Evolutionary conservation across 2,888 invertebrate genomes (phyloP).

Genomic region (Zonitis immaculata): DNA sequence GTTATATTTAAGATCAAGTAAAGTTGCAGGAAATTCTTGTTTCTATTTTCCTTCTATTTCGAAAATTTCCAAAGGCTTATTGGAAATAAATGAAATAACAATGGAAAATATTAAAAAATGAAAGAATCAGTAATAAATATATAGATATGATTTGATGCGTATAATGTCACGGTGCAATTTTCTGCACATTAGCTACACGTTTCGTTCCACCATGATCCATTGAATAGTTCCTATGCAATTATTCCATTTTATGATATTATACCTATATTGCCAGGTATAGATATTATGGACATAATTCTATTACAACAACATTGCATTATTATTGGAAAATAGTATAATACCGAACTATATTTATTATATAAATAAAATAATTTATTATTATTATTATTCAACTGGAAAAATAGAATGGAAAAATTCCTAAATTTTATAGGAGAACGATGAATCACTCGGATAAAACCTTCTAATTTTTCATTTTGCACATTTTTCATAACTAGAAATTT

Average conservation of each 20-base stretch:
- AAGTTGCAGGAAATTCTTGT: background rate
- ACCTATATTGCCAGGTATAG: background rate
- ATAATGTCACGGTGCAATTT: slow-evolving; percentile 1
- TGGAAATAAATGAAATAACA: background rate
- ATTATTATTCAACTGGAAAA: no score
- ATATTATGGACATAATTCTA: background rate
- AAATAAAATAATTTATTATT: no score
- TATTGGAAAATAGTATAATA: background rate
- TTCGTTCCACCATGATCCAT: background rate
- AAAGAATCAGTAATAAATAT: background rate
- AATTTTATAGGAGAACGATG: no score
- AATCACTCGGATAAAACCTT: no score
- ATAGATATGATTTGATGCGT: background rate
- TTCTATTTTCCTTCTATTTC: background rate
- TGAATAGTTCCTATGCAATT: background rate
- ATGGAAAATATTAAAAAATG: background rate
- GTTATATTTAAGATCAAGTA: background rate
- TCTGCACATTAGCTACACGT: background rate
- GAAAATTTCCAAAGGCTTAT: background rate
- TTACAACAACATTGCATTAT: no score
- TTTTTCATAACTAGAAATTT: no score
- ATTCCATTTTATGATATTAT: background rate
- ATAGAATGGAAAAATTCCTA: no score
- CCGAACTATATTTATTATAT: no score
- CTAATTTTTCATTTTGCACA: no score